A percentile compares a stretch with the other conserved stretches of the same genome.
These are phyloP conservation scores for Epinephelus malabaricus DNA, from an alignment of 2,797 vertebrate genomes.

Conservation along the genomic window DNA sequence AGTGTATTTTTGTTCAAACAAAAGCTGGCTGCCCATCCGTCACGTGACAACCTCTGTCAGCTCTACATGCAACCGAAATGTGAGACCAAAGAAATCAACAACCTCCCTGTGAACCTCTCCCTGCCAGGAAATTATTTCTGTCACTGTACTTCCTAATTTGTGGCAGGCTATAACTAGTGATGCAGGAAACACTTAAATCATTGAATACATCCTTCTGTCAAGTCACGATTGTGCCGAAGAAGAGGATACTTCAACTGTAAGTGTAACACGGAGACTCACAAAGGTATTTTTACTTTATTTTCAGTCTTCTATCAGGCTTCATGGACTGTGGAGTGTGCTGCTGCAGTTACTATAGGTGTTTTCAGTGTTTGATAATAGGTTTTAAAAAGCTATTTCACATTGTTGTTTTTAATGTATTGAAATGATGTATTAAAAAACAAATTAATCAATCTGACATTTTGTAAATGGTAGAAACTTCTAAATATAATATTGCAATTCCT, in stretches of 20 bases:
- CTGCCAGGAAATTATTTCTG: neutral
- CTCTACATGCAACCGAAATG: no score
- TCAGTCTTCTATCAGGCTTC: neutral
- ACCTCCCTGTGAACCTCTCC: neutral
- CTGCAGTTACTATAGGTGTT: neutral
- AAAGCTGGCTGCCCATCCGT: no score
- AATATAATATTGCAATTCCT: neutral
- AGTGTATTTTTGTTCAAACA: no score
- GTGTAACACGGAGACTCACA: rapidly evolving
- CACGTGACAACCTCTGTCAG: no score
- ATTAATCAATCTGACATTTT: no score
- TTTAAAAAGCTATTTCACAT: neutral
- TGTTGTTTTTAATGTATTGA: neutral
- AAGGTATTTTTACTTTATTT: conserved; percentile 29
- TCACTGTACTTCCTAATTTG: neutral
- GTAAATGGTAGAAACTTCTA: no score
- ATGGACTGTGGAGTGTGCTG: neutral
- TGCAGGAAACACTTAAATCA: rapidly evolving
- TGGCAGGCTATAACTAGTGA: neutral
- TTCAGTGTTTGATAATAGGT: neutral
- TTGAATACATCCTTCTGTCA: neutral
- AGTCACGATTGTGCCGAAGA: neutral
- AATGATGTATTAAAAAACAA: neutral
- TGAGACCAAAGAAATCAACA: neutral
- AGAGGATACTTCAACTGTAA: neutral